Evolutionary conservation across 2,888 invertebrate species (phyloP), one percentile per base, ranked within the genome.

Genomic region (Drosophila testacea): DNA sequence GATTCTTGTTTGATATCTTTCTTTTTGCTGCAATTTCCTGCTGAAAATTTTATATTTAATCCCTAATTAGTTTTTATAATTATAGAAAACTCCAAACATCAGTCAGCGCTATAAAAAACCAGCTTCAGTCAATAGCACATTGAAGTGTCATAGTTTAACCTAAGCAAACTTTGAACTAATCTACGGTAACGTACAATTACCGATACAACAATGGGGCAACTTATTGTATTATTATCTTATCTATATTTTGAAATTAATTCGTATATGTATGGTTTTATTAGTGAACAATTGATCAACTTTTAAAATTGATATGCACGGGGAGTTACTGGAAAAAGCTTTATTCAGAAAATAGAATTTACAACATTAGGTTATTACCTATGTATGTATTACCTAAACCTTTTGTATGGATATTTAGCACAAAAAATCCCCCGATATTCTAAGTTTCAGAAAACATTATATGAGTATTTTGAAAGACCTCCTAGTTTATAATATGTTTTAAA

Each of bases 191-290:
- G 9, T 57, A 13, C 11, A 57, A 63, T 57, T 57, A 42, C 10
- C 16, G 34, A 28, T 63, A 57, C 56, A 48, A 48, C 38, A 56
- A 55, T 47, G 9, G 39, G n/a, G 4, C 6, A 13, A 41, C 13
- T 32, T 1, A 13, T 10, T 39, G 46, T 11, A 32, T 62, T 47
- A 39, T 57, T 47, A 47, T 57, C 46, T 57, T 47, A 57, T 47
- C 46, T 57, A 38, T 0, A 5, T n/a, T 42, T n/a, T 32, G 22
- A 10, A 13, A 34, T 27, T 22, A 4, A 36, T 13, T n/a, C 4
- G 28, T 39, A 52, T 39, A 13, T 39, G 30, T 39, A 9, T 51
- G 10, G 30, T 41, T 41, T 22, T 22, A 34, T 41, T 32, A 34
- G 44, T 22, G 36, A 11, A 6, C 44, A 46, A 46, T 57, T 46